Evolutionary conservation across 2,888 invertebrate genomes (phyloP), one percentile per base, ranked within the genome.

Genomic region (Drosophila mercatorum): DNA sequence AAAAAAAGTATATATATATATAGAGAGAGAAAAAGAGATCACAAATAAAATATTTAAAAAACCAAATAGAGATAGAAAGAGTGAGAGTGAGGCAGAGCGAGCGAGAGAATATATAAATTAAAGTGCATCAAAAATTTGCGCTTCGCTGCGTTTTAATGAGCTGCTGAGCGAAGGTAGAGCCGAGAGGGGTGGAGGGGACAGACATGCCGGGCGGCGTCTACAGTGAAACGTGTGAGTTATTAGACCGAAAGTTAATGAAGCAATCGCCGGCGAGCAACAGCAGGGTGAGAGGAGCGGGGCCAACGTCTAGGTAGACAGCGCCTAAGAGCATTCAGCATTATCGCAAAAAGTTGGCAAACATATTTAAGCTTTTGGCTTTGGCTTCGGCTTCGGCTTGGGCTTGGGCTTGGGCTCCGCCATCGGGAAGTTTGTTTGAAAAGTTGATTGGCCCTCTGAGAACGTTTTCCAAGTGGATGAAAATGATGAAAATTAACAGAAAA

Each of bases 121-220:
- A 49, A 66, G 58, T 59, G 41, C 51, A 58, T 28, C 28, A 57
- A 65, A 79, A 68, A 75, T 65, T 71, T 65, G 53, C 64, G 67
- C 73, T 77, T 69, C 40, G 56, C 56, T 76, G 61, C 41, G 40
- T 78, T 70, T 72, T 80, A 80, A 83, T 78, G 64, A 72, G 72
- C 51, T 44, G 12, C 56, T 2, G 38, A n/a, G 31, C 38, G 26
- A 14, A 10, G 31, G 26, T 4, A 28, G 28, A 28, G 28, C 3
- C 22, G 22, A 1, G 22, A 28, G 28, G 47, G 12, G 10, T 1
- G 26, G 2, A 26, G 47, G 47, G 26, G 8, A 2, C 10, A 4
- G 26, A n/a, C 34, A 14, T 22, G 1, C 7, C 31, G 31, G 43
- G 2, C 11, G 17, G 38, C 31, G 53, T 26, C 56, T 46, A 66